A percentile compares a stretch with the other conserved stretches of the same genome.
Conservation (phyloP, 2,113 vertebrate genomes). For the Azemiops feae region DNA sequence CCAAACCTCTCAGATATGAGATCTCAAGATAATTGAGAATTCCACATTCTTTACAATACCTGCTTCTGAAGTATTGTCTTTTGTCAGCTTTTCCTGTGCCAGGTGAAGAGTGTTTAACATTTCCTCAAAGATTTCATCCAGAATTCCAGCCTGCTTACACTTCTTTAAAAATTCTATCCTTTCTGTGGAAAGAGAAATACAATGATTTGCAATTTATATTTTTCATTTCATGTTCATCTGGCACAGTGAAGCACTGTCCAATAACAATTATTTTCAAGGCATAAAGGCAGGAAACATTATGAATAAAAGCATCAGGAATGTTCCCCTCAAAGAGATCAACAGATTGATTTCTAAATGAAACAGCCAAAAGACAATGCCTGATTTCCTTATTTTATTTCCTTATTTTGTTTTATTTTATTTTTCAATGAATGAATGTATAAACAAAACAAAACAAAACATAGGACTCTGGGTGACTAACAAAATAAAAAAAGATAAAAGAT, state of each 20-base stretch:
- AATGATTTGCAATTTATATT: background rate
- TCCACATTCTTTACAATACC: slow-evolving; percentile 49
- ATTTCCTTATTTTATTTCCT: background rate
- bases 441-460: background rate
- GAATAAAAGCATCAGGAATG: background rate
- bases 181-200: slow-evolving; percentile 44
- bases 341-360: background rate
- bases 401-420: background rate
- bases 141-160: slow-evolving; percentile 71
- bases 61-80: slow-evolving; percentile 70
- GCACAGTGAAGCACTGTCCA: background rate
- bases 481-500: background rate
- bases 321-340: too few species aligned
- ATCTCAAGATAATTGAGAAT: background rate
- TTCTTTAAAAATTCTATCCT: slow-evolving; percentile 68
- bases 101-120: slow-evolving; percentile 68
- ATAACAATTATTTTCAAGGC: background rate
- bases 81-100: slow-evolving; percentile 68
- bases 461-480: background rate
- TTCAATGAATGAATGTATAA: background rate
- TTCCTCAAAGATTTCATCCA: slow-evolving; percentile 72
- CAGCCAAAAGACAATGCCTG: background rate
- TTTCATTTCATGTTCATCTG: background rate
- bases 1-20: background rate
- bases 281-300: background rate